phyloP scores from a whole-genome alignment of 2,888 invertebrate genomes.

The Lucinisca nassula region DNA sequence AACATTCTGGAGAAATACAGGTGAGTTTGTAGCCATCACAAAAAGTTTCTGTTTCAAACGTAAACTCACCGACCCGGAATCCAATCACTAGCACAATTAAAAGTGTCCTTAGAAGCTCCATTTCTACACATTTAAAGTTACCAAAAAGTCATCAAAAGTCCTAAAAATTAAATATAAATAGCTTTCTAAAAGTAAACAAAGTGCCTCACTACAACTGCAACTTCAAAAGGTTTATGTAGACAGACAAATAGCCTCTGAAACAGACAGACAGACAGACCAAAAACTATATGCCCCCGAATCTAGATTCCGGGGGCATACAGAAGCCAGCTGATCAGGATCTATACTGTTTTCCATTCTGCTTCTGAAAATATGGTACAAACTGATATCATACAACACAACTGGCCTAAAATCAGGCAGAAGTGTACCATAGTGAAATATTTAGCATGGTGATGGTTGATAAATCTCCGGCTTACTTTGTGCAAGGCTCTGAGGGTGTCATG shows the following conservation, averaged over 20 bases:
- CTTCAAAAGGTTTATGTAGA: too few relatives aligned
- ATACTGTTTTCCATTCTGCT: too few relatives aligned
- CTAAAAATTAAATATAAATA: not conserved
- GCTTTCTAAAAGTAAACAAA: not conserved
- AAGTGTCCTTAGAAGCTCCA: not conserved
- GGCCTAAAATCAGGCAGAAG: too few relatives aligned
- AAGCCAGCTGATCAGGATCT: too few relatives aligned
- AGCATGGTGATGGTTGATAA: too few relatives aligned
- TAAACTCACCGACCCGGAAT: not conserved
- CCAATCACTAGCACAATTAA: not conserved
- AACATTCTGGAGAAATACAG: not conserved
- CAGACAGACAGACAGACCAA: too few relatives aligned
- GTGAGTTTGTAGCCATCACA: not conserved
- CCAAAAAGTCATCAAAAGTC: not conserved
- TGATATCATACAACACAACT: too few relatives aligned
- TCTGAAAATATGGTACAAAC: too few relatives aligned
- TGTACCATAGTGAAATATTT: too few relatives aligned
- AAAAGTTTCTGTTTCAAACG: not conserved
- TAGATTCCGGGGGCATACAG: too few relatives aligned
- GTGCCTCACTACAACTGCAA: not conserved
- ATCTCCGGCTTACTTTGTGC: slow-evolving; percentile 75
- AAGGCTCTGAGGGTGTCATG: slow-evolving; percentile 68
- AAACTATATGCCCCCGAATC: too few relatives aligned
- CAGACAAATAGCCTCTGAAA: too few relatives aligned
- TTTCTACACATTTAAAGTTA: not conserved